Evolutionary conservation across 2,888 invertebrate species (phyloP), one percentile per base, ranked within the genome.

Genomic region (Apodemia mormo): DNA sequence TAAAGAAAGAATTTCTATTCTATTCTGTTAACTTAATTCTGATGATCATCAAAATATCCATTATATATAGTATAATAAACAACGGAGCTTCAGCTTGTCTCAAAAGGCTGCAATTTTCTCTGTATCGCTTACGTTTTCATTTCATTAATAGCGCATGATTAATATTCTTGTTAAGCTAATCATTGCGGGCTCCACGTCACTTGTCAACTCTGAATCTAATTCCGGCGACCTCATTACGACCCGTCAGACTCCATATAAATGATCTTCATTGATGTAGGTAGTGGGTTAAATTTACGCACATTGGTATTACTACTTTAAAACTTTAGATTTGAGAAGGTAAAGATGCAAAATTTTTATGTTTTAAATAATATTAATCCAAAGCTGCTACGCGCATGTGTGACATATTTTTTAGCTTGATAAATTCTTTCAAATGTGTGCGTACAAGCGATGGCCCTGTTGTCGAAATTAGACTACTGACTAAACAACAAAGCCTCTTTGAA

Each of bases 141-240:
- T 64, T 64, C 37, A 61, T 67, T 70, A 67, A 66, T 49, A 49
- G 61, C 61, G 43, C 66, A 61, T 71, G 68, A 71, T 71, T 68
- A 71, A 66, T 58, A 29, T 66, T 52, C 77, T 77, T 78, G 77
- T 78, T 77, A 80, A 71, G 68, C 73, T 73, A 76, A 76, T 80
- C 77, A 80, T 79, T 77, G 79, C 33, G 61, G 52, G 33, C 61
- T 61, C 61, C 72, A 72, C 68, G 74, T 76, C 76, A 71, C 77
- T 76, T 77, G 75, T 75, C 75, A 74, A 75, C 73, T 73, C 43
- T 68, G 74, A 78, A 80, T 80, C 79, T 79, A 83, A 82, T 83
- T 81, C 76, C 71, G 70, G 72, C 61, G 61, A 61, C 65, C 72
- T 76, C 75, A 79, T 79, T 82, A 78, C 66, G 70, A 72, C 78